phyloP scores from a whole-genome alignment of 2,888 invertebrate species.

The Azorinus chamasolen region DNA sequence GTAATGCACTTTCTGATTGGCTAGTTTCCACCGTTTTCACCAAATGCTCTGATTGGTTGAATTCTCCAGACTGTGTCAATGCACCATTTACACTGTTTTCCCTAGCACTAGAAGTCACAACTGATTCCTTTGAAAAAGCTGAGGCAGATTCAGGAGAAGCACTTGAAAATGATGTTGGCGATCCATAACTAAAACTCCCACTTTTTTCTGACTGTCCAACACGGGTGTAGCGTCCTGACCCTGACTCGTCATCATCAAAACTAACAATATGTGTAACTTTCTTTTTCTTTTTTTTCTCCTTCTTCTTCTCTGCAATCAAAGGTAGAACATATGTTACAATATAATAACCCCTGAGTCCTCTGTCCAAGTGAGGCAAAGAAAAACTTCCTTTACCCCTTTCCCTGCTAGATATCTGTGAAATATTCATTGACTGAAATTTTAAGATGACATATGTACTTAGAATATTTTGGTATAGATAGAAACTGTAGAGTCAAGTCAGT shows the following conservation, averaged over 20 bases:
- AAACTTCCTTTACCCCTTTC: too few species aligned
- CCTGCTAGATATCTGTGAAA: too few species aligned
- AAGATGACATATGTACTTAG: too few species aligned
- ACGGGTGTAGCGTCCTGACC: slow-evolving; percentile 51
- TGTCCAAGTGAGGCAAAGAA: too few species aligned
- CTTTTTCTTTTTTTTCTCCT: slow-evolving; percentile 88
- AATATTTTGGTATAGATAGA: too few species aligned
- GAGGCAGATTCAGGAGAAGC: slow-evolving; percentile 20
- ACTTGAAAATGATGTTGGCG: slow-evolving; percentile 29
- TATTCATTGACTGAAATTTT: too few species aligned
- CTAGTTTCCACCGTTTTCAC: slow-evolving; percentile 1
- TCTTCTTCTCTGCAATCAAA: slow-evolving; percentile 73
- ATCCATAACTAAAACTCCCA: slow-evolving; percentile 43
- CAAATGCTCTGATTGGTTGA: neutral
- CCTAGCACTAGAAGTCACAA: slow-evolving; percentile 9
- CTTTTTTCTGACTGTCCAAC: slow-evolving; percentile 44
- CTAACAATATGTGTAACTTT: slow-evolving; percentile 90
- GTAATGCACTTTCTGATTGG: slow-evolving; percentile 17
- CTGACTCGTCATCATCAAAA: slow-evolving; percentile 89
- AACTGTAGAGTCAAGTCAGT: too few species aligned
- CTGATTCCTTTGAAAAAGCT: slow-evolving; percentile 17
- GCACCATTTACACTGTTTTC: neutral
- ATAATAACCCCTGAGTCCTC: too few species aligned
- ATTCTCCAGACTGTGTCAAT: neutral
- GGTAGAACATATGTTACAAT: neutral